Conservation (phyloP, 2,797 vertebrate species). For the Florisuga fusca region DNA sequence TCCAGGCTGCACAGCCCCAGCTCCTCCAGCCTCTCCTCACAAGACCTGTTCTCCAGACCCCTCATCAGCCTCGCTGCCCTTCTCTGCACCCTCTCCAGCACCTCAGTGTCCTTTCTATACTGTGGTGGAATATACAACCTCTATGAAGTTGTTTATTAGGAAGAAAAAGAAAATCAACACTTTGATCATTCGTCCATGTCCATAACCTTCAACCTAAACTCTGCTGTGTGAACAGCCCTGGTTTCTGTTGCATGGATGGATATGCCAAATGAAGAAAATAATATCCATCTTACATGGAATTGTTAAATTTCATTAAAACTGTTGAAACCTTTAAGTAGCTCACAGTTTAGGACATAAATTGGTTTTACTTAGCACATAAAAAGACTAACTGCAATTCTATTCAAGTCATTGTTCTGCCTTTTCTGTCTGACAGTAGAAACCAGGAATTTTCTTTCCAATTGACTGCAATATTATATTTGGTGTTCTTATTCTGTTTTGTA, state of each 20-base stretch:
- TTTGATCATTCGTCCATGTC: constrained; percentile 36
- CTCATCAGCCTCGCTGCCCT: no score
- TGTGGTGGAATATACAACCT: no score
- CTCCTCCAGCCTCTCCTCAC: no score
- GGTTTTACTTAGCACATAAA: constrained; percentile 75
- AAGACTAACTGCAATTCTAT: constrained; percentile 75
- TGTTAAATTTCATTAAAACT: constrained; percentile 73
- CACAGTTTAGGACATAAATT: constrained; percentile 73
- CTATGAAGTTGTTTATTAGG: background rate
- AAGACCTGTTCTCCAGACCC: no score
- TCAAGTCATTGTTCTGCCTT: constrained; percentile 70
- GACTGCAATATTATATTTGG: constrained; percentile 77
- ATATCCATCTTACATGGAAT: constrained; percentile 38
- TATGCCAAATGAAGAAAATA: constrained; percentile 52
- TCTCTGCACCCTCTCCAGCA: no score
- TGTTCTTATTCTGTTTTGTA: constrained; percentile 76
- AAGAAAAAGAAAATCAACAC: constrained; percentile 1
- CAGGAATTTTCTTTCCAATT: constrained; percentile 72
- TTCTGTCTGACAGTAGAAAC: constrained; percentile 74
- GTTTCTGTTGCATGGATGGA: constrained; percentile 18
- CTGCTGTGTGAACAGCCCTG: constrained; percentile 18
- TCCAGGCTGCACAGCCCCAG: no score
- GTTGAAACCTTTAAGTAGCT: constrained; percentile 72
- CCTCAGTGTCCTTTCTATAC: no score
- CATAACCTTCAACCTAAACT: constrained; percentile 30